phyloP scores from a whole-genome alignment of 2,113 vertebrate species.

The Sebastes fasciatus region DNA sequence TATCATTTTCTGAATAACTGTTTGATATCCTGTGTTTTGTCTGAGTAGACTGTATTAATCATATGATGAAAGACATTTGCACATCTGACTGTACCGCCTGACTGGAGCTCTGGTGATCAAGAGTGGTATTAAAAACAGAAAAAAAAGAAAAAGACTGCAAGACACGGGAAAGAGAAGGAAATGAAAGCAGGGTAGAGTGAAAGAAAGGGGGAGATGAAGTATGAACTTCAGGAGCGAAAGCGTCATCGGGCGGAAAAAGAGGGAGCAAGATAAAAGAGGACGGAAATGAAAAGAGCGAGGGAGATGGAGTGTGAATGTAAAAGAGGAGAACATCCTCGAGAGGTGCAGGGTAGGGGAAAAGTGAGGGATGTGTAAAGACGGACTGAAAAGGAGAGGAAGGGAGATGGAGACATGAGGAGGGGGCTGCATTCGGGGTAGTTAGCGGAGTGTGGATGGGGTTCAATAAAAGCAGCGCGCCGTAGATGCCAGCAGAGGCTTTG shows the following conservation, averaged over 20 bases:
- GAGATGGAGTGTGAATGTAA: conserved; percentile 37
- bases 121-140: conserved; percentile 26
- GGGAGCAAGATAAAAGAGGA: conserved; percentile 49
- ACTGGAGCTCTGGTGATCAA: conserved; percentile 12
- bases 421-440: conserved; percentile 50
- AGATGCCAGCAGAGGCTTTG: not conserved
- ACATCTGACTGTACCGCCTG: conserved; percentile 11
- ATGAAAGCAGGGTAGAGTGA: conserved; percentile 33
- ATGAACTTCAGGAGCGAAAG: conserved; percentile 45
- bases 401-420: conserved; percentile 17
- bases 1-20: not conserved
- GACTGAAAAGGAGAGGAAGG: conserved; percentile 5
- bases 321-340: conserved; percentile 25
- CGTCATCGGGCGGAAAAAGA: conserved; percentile 16
- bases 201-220: conserved; percentile 45
- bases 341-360: not conserved
- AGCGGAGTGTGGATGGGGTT: conserved; percentile 33
- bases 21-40: conserved; percentile 30
- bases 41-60: conserved; percentile 28
- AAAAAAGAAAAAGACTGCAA: not conserved
- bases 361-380: conserved; percentile 8
- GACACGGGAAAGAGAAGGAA: conserved; percentile 26
- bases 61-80: conserved; percentile 39
- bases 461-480: conserved; percentile 21
- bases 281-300: conserved; percentile 54